Conservation (phyloP, 2,888 invertebrate species). For the Patella depressa region DNA sequence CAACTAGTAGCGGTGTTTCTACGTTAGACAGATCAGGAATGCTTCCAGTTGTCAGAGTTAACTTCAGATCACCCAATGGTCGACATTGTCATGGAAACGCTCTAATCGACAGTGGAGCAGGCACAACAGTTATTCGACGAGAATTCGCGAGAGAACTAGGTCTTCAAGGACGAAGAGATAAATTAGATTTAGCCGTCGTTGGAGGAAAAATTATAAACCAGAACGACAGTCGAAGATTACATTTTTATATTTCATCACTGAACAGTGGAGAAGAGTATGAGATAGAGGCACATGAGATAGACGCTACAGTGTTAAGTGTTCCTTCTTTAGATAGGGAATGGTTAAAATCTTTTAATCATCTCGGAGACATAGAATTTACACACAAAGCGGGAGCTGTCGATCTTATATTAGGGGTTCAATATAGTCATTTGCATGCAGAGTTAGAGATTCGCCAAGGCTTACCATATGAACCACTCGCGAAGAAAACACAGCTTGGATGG, state of each 20-base stretch:
- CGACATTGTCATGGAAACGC: constrained; percentile 19
- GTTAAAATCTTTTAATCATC: constrained; percentile 10
- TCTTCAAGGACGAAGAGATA: background rate
- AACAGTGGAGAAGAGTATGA: constrained; percentile 21
- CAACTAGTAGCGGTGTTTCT: background rate
- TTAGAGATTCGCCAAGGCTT: constrained; percentile 13
- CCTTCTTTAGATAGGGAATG: constrained; percentile 15
- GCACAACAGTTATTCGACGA: constrained; percentile 20
- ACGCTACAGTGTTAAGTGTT: constrained; percentile 23
- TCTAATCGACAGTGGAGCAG: constrained; percentile 26
- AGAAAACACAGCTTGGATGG: constrained; percentile 24
- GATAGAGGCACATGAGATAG: constrained; percentile 24
- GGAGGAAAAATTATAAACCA: background rate
- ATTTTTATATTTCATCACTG: constrained; percentile 20
- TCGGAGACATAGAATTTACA: background rate
- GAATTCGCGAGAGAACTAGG: too few relatives aligned
- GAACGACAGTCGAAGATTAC: constrained; percentile 11
- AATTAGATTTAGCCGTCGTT: constrained; percentile 4
- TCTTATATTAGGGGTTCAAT: constrained; percentile 23
- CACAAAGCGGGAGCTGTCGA: constrained; percentile 22
- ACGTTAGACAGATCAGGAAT: constrained; percentile 14
- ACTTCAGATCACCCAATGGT: constrained; percentile 22
- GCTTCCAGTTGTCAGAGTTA: constrained; percentile 20
- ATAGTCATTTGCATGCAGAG: constrained; percentile 23
- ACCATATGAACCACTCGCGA: constrained; percentile 25